Percentiles rank a stretch among this genome's conserved stretches.
phyloP scores from a whole-genome alignment of 2,797 vertebrate species.

The Gorsachius magnificus region DNA sequence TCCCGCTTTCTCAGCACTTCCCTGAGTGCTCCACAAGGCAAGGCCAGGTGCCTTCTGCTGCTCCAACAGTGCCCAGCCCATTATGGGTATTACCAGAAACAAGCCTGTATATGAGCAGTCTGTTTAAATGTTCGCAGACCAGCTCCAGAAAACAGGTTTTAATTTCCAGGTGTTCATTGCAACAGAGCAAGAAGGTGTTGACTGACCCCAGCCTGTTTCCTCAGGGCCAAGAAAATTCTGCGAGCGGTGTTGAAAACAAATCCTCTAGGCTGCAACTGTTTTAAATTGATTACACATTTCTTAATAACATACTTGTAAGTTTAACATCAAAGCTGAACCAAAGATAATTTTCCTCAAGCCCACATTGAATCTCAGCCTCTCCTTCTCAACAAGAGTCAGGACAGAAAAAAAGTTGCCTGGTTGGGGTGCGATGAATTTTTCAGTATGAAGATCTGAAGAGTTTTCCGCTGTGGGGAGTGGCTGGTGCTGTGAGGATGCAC shows the following conservation, averaged over 20 bases:
- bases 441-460: not conserved
- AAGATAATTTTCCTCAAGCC: not conserved
- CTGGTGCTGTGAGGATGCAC: rapidly evolving
- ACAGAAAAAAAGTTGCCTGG: not conserved
- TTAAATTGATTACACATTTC: not conserved
- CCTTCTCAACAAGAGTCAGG: not conserved
- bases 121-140: not conserved
- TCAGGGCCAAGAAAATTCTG: not conserved
- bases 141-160: not conserved
- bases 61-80: not conserved
- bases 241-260: not conserved
- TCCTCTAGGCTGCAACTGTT: not conserved
- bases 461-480: not conserved
- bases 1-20: not conserved
- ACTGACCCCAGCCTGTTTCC: not conserved
- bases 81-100: not conserved
- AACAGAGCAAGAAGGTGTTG: not conserved
- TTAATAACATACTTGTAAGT: not conserved
- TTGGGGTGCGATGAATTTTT: not conserved
- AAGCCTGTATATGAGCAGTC: not conserved
- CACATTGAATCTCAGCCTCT: not conserved
- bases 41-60: not conserved
- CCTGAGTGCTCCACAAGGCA: not conserved
- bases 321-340: not conserved
- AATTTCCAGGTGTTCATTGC: not conserved